These are phyloP conservation scores for Carpatolechia fugitivella DNA, from an alignment of 2,888 invertebrate species.

Conservation along the genomic window DNA sequence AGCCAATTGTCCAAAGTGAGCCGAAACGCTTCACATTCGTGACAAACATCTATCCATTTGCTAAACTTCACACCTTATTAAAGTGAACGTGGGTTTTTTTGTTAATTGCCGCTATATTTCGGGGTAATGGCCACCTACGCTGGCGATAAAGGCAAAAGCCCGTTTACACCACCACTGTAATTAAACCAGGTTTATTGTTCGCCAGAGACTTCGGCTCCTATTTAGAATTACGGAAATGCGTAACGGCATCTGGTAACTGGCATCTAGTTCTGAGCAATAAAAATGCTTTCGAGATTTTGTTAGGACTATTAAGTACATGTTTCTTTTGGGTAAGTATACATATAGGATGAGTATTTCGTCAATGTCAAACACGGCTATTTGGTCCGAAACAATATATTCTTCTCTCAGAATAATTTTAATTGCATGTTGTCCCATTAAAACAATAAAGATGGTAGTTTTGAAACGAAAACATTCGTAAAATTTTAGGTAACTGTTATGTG, in stretches of 20 bases:
- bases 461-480: too few species aligned
- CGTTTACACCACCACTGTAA: conserved; percentile 54
- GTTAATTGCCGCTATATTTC: conserved; percentile 72
- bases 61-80: conserved; percentile 73
- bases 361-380: too few species aligned
- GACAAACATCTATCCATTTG: conserved; percentile 59
- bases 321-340: too few species aligned
- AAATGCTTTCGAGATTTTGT: neutral
- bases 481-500: too few species aligned
- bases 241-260: neutral
- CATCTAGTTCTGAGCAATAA: too few species aligned
- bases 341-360: too few species aligned
- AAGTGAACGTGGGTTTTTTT: conserved; percentile 65
- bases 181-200: conserved; percentile 65
- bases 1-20: neutral
- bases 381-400: too few species aligned
- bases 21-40: conserved; percentile 29
- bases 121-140: conserved; percentile 65
- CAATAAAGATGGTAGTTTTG: too few species aligned
- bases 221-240: conserved; percentile 10
- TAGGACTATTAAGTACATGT: neutral
- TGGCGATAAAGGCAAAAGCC: conserved; percentile 65
- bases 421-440: too few species aligned
- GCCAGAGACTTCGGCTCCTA: conserved; percentile 39
- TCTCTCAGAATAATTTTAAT: too few species aligned